Base-by-base conservation (phyloP, 37 sponge, comb jelly and placozoan species). In the Petrosia ficiformis region DNA sequence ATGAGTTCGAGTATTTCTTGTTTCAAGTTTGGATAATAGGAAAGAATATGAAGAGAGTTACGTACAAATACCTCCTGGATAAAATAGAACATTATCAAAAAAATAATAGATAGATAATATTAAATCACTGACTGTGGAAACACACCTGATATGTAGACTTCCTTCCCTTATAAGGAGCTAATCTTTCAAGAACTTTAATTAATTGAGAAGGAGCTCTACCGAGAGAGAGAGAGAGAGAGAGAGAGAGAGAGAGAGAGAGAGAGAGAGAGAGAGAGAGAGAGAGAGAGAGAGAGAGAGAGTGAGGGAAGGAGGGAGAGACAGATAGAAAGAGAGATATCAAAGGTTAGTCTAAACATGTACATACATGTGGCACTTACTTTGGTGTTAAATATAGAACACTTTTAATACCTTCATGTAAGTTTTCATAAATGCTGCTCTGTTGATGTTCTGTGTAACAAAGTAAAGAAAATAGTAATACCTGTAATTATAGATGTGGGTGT, bases 41-140 rank as follows among this genome's bases (percentile, higher is more conserved):
- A 58, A 5, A 67, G 57, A 22, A 92, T 31, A 37, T 79, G 43
- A 33, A 92, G 74, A 1, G 65, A 57, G 44, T 88, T 92, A 63
- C 89, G 72, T 54, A 92, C 30, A 32, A 72, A 80, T 16, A 86
- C 42, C 77, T 88, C 93, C 85, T 88, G 61, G 2, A n/a, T n/a
- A 21, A 21, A 28, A 1, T 35, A n/a, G n/a, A n/a, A n/a, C n/a
- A n/a, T n/a, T n/a, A n/a, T n/a, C n/a, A n/a, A n/a, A n/a, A n/a
- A n/a, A n/a, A n/a, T n/a, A n/a, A n/a, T n/a, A n/a, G n/a, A n/a
- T n/a, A n/a, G n/a, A n/a, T n/a, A n/a, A n/a, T n/a, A n/a, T n/a
- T n/a, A n/a, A n/a, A n/a, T n/a, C n/a, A n/a, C n/a, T n/a, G n/a
- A n/a, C n/a, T n/a, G n/a, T n/a, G n/a, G n/a, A n/a, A n/a, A 76